phyloP scores from a whole-genome alignment of 2,113 vertebrate genomes.

The Anhinga anhinga region DNA sequence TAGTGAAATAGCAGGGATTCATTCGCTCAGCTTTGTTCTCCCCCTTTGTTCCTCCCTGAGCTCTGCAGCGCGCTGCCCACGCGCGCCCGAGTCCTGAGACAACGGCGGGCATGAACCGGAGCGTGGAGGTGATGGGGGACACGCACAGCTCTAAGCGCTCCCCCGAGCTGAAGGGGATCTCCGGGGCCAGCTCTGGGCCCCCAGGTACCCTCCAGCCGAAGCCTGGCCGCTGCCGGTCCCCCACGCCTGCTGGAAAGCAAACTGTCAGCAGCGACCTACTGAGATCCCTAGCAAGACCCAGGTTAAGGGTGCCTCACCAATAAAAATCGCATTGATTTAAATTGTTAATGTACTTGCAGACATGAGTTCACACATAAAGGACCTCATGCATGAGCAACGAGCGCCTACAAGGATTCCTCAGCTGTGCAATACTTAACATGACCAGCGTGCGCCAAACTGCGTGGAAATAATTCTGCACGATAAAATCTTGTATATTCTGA shows the following conservation, averaged over 20 bases:
- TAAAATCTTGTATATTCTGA: background rate
- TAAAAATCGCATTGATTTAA: background rate
- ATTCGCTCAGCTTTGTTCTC: background rate
- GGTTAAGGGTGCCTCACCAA: background rate
- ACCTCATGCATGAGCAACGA: background rate
- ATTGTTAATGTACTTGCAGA: background rate
- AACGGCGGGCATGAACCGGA: background rate
- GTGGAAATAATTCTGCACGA: background rate
- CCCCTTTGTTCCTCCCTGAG: background rate
- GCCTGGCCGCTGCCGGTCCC: rapidly evolving
- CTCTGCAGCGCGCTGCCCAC: background rate
- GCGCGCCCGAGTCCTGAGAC: rapidly evolving
- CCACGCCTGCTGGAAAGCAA: background rate
- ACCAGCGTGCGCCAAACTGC: background rate
- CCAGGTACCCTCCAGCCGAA: rapidly evolving
- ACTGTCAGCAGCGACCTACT: background rate
- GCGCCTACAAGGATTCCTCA: background rate
- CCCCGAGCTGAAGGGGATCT: too few species aligned
- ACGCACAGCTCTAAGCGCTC: too few species aligned
- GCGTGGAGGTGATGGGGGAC: too few species aligned
- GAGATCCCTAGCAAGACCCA: background rate
- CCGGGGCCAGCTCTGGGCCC: background rate
- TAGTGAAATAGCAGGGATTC: background rate
- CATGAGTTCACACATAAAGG: background rate
- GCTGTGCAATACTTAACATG: background rate